Base-by-base conservation (phyloP, 2,113 vertebrate species). In the Chionis minor region DNA sequence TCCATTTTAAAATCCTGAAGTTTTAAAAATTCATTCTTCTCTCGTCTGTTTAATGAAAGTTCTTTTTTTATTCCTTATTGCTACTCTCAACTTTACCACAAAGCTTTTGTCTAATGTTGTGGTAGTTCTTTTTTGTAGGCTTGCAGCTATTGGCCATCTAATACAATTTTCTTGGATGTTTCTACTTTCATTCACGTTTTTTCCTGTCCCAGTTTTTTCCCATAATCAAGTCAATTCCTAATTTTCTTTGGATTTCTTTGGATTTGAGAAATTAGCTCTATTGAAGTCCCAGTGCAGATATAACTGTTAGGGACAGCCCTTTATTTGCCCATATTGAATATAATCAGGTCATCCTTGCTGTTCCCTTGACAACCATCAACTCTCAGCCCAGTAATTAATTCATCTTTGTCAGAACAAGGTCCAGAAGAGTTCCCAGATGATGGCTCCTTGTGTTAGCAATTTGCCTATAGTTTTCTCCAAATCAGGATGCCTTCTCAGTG, bases 341-440 rank as follows among this genome's bases (percentile, higher is more conserved):
- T 66, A 87, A 82, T 54, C 74, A 85, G 78, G 54, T 92, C 44
- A 85, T 73, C 58, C 20, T 81, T 49, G 65, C 47, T 80, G 90
- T 91, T 93, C 51, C 58, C 73, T 85, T 74, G 66, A 89, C 89
- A 94, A 66, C 74, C 24, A 2, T 82, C 84, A 80, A 52, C 28
- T 80, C 70, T 79, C 54, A 86, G 78, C 21, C 58, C 45, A 92
- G 28, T 70, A 81, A 91, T 80, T 89, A 82, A 91, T 91, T 95
- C 12, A 71, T 78, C 67, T 91, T 89, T 90, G 49, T 94, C 86
- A 94, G 84, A 92, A 80, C 2, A 0, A 90, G 89, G 84, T 90
- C 89, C 59, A 54, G 51, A 94, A 95, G 47, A 30, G 6, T 90
- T 85, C 58, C 45, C 30, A 73, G 20, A 70, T 58, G 65, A 89